Conservation (phyloP, 2,888 invertebrate species). For the Oligia latruncula region DNA sequence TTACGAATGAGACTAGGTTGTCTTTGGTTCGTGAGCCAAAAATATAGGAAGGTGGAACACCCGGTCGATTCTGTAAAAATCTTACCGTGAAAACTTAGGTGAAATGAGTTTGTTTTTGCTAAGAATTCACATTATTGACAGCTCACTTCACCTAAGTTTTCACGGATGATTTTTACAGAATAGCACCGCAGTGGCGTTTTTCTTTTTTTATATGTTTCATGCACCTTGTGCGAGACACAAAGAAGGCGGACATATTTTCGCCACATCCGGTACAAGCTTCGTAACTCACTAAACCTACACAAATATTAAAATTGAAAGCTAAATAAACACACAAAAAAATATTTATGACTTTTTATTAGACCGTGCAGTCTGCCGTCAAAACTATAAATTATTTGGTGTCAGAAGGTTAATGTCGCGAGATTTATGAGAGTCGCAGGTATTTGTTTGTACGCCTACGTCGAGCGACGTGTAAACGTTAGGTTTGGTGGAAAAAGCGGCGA, state of each 20-base stretch:
- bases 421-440: constrained; percentile 65
- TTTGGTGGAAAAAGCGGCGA: constrained; percentile 65
- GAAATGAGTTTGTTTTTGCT: no score
- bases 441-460: constrained; percentile 60
- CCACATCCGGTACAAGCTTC: constrained; percentile 59
- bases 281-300: constrained; percentile 61
- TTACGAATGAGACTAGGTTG: constrained; percentile 38
- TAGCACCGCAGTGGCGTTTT: background rate
- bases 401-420: constrained; percentile 68
- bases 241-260: constrained; percentile 59
- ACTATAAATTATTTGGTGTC: constrained; percentile 63
- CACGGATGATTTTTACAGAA: no score
- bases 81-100: no score
- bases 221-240: constrained; percentile 45
- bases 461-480: constrained; percentile 53
- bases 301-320: constrained; percentile 58
- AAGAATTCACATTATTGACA: no score
- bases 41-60: constrained; percentile 35
- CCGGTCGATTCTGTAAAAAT: no score
- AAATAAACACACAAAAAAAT: constrained; percentile 56
- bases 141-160: no score
- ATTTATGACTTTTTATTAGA: constrained; percentile 66
- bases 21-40: constrained; percentile 36
- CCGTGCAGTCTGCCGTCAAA: constrained; percentile 60
- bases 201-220: constrained; percentile 29